These are phyloP conservation scores for Disparrhopalites patrizii DNA, from an alignment of 2,888 invertebrate genomes.

Conservation along the genomic window DNA sequence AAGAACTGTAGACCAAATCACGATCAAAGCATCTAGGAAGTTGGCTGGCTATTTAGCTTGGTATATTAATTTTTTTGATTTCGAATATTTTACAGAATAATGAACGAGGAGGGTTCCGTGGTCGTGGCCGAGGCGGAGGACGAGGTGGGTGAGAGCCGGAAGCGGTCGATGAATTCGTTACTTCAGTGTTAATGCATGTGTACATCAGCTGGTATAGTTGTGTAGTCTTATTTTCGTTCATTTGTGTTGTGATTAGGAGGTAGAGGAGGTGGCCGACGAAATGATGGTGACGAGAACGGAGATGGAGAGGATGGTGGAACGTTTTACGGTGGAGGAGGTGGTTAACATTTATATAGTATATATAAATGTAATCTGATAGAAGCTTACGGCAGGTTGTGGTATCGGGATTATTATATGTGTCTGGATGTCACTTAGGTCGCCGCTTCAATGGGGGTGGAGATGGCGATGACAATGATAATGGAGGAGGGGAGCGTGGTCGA, in stretches of 20 bases:
- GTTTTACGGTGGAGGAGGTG: too few species aligned
- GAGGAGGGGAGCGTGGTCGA: background rate
- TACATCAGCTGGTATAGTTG: background rate
- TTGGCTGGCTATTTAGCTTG: too few species aligned
- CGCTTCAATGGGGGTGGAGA: background rate
- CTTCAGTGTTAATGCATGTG: background rate
- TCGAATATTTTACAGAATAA: background rate
- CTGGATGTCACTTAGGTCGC: background rate
- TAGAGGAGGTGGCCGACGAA: conserved; percentile 16
- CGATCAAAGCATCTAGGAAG: too few species aligned
- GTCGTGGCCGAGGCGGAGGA: background rate
- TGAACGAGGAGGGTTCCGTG: background rate
- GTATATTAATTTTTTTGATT: background rate
- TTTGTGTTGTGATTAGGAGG: conserved; percentile 12
- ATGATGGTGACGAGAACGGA: background rate
- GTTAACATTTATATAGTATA: too few species aligned
- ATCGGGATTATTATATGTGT: background rate
- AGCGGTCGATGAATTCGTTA: background rate
- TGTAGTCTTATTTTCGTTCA: background rate
- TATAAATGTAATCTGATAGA: too few species aligned
- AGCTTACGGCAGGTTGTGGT: background rate
- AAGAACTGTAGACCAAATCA: too few species aligned
- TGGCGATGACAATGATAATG: background rate
- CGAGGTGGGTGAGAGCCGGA: background rate
- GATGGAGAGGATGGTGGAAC: background rate